phyloP scores from a whole-genome alignment of 2,797 vertebrate species.

The Sebastes cheni region DNA sequence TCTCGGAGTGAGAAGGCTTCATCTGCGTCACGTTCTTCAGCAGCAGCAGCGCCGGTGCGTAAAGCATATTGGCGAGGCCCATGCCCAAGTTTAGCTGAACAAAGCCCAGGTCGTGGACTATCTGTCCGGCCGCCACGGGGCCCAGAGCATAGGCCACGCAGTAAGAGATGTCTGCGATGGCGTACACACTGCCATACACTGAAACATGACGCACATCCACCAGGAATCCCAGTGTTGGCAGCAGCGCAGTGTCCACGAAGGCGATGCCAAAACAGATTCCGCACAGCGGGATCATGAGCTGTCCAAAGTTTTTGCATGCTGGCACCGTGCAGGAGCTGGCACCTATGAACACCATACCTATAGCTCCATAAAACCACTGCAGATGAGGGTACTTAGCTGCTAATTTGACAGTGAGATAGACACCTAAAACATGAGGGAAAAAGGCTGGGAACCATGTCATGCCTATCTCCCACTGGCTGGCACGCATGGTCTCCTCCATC shows the following conservation, averaged over 20 bases:
- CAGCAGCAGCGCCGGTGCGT: slow-evolving; percentile 92
- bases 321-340: slow-evolving; percentile 95
- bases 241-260: slow-evolving; percentile 94
- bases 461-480: slow-evolving; percentile 94
- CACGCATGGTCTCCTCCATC: slow-evolving; percentile 93
- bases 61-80: slow-evolving; percentile 95
- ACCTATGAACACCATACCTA: slow-evolving; percentile 95
- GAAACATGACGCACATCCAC: slow-evolving; percentile 96
- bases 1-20: slow-evolving; percentile 93
- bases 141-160: slow-evolving; percentile 95
- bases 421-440: slow-evolving; percentile 94
- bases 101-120: slow-evolving; percentile 95
- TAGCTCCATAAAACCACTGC: slow-evolving; percentile 97
- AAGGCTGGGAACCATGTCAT: slow-evolving; percentile 97
- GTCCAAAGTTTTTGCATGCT: slow-evolving; percentile 92
- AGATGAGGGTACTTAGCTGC: slow-evolving; percentile 92
- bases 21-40: slow-evolving; percentile 92
- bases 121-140: slow-evolving; percentile 93
- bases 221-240: slow-evolving; percentile 95
- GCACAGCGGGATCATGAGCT: slow-evolving; percentile 94
- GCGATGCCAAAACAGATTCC: slow-evolving; percentile 98
- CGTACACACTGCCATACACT: slow-evolving; percentile 97
- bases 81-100: slow-evolving; percentile 95
- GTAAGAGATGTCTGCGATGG: slow-evolving; percentile 98
- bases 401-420: slow-evolving; percentile 92